Base-by-base conservation (phyloP, 2,888 invertebrate species). In the Pyrochroa serraticornis region DNA sequence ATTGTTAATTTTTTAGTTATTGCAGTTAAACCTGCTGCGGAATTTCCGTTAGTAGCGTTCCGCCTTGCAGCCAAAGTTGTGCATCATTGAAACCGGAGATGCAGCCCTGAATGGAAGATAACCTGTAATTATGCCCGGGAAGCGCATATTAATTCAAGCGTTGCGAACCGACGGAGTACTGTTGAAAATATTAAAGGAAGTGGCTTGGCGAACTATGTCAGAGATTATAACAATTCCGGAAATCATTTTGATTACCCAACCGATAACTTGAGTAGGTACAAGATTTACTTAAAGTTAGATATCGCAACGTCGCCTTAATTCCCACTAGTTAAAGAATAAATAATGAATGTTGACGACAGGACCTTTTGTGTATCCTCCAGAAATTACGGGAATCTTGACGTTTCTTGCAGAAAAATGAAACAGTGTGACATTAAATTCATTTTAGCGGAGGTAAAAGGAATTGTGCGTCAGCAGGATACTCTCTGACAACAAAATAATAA, bases 401-500 rank as follows among this genome's bases (percentile, higher is more conserved):
- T 22, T 22, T 22, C 22, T 22, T 22, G 22, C 22, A 9, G n/a
- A 14, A 38, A 44, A 52, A 52, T 52, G 52, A 52, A 45, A 52
- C 44, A 44, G 38, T 44, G 45, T 37, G 44, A 52, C 44, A 38
- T 45, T 52, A 52, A 52, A 45, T 44, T 33, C 38, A 37, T 52
- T 44, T 35, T 9, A 45, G 31, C 37, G 30, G 43, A 13, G 12
- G 14, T 35, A 12, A 43, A 36, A 50, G 43, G 36, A 14, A 43
- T 43, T 36, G 35, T 49, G 35, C 41, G 49, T 49, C 49, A 49
- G 7, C 51, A 33, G 37, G 39, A 51, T 51, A 51, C 37, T 36
- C 51, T 42, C 41, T 35, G 49, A 49, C 39, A 43, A 44, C 41
- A 46, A 45, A 56, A 50, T 56, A 56, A 56, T 56, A 32, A 42